Conservation (phyloP, 2,113 vertebrate genomes). For the Podilymbus podiceps region DNA sequence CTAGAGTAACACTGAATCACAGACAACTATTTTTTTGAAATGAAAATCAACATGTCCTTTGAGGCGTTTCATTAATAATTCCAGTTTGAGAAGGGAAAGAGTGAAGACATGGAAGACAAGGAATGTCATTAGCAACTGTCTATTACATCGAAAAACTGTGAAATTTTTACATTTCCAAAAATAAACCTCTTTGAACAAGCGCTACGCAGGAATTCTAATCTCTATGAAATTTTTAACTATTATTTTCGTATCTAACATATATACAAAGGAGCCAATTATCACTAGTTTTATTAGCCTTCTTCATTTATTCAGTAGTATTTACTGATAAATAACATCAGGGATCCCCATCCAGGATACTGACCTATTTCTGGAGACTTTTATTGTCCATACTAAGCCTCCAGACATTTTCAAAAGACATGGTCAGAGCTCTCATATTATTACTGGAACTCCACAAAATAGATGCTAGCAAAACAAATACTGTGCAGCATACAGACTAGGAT, state of each 20-base stretch:
- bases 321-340: background rate
- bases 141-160: background rate
- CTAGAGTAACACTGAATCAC: background rate
- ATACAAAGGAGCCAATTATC: background rate
- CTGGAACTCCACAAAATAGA: background rate
- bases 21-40: background rate
- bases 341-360: background rate
- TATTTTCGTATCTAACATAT: background rate
- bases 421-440: background rate
- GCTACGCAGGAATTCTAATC: background rate
- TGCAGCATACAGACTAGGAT: background rate
- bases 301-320: background rate
- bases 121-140: background rate
- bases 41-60: background rate
- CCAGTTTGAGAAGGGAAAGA: background rate
- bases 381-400: background rate
- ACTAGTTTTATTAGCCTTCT: background rate
- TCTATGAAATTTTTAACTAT: background rate
- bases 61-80: background rate
- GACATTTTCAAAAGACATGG: background rate
- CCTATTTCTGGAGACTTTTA: background rate
- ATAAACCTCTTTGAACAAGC: background rate
- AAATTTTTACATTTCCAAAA: background rate
- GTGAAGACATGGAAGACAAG: background rate
- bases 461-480: background rate